Conservation (phyloP, 2,113 vertebrate species). For the Bagarius yarrelli region DNA sequence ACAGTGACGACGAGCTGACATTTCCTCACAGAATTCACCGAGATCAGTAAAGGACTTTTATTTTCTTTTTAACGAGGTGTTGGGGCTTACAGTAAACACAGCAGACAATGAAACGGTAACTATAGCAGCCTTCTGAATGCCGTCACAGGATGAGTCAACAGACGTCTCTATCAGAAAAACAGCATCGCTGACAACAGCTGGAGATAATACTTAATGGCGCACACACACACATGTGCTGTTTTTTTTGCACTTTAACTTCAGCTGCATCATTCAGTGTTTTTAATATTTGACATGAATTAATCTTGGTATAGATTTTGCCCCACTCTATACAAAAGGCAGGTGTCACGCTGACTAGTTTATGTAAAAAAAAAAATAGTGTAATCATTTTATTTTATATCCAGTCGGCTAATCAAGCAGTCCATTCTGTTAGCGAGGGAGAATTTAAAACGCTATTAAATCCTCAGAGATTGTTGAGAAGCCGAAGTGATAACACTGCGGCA, state of each 20-base stretch:
- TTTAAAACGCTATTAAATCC: not conserved
- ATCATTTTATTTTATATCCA: not conserved
- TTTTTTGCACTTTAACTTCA: not conserved
- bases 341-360: not conserved
- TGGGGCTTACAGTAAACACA: slow-evolving; percentile 40
- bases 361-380: not conserved
- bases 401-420: not conserved
- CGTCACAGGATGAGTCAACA: slow-evolving; percentile 52
- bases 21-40: slow-evolving; percentile 38
- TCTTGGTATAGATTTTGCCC: too few relatives aligned
- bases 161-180: slow-evolving; percentile 44
- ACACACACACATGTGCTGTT: slow-evolving; percentile 11
- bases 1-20: slow-evolving; percentile 23
- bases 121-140: slow-evolving; percentile 41
- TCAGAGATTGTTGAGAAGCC: slow-evolving; percentile 27
- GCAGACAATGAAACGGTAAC: slow-evolving; percentile 53
- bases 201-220: slow-evolving; percentile 44
- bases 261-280: not conserved
- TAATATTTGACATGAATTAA: not conserved
- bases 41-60: slow-evolving; percentile 38
- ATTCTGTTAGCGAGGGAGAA: not conserved
- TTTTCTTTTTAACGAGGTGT: slow-evolving; percentile 8
- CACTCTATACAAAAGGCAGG: too few relatives aligned
- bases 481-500: slow-evolving; percentile 34
- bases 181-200: slow-evolving; percentile 33